Conservation (phyloP, 2,888 invertebrate species). For the Agonopterix arenella region DNA sequence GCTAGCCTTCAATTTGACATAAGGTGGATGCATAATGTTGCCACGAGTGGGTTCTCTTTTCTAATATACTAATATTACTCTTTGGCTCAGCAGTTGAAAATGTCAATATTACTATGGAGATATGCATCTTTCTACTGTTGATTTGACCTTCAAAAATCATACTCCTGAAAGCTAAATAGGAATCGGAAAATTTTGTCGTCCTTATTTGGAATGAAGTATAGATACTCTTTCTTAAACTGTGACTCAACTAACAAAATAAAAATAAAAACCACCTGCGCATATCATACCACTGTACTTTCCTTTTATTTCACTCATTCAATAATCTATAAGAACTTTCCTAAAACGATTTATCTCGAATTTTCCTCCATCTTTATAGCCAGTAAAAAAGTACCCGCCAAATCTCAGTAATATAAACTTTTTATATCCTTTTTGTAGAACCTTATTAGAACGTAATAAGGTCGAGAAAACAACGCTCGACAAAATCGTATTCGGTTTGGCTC, state of each 20-base stretch:
- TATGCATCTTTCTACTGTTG: too few species aligned
- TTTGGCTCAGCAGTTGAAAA: too few species aligned
- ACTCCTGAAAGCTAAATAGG: too few species aligned
- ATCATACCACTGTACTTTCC: slow-evolving; percentile 21
- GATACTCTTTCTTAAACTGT: too few species aligned
- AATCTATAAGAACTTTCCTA: slow-evolving; percentile 51
- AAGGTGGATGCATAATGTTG: too few species aligned
- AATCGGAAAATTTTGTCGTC: too few species aligned
- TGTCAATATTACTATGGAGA: too few species aligned
- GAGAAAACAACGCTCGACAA: slow-evolving; percentile 1
- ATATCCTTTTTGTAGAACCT: slow-evolving; percentile 2
- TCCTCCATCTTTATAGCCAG: slow-evolving; percentile 47
- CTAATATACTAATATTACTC: too few species aligned
- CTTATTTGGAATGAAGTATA: too few species aligned
- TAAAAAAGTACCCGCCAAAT: slow-evolving; percentile 46
- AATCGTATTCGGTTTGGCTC: slow-evolving; percentile 2
- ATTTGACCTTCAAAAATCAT: too few species aligned
- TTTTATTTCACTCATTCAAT: slow-evolving; percentile 44
- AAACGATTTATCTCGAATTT: slow-evolving; percentile 45
- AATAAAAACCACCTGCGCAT: slow-evolving; percentile 32
- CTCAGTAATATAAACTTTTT: slow-evolving; percentile 42
- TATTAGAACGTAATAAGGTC: slow-evolving; percentile 19
- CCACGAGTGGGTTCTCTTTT: too few species aligned
- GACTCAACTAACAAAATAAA: slow-evolving; percentile 26
- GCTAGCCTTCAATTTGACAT: too few species aligned